Evolutionary conservation across 1,140 invertebrate genomes (phyloP).

Genomic region (Acromyrmex charruanus): DNA sequence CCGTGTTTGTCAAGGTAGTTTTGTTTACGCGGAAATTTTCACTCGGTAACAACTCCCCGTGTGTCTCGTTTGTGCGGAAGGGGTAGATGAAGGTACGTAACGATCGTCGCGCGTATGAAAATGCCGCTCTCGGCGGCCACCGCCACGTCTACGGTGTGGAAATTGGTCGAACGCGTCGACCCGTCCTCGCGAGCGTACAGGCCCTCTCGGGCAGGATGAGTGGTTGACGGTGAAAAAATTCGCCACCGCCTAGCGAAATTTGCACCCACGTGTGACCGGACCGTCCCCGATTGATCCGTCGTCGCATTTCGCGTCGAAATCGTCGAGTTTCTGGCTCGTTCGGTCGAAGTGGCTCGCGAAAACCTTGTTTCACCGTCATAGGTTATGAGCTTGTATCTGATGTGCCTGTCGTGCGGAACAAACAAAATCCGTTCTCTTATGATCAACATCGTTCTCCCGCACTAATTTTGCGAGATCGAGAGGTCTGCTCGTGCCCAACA

Average conservation of each 20-base stretch:
- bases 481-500: neutral
- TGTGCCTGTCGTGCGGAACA: neutral
- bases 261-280: neutral
- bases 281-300: too few relatives aligned
- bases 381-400: conserved; percentile 71
- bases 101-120: conserved; percentile 20
- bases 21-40: conserved; percentile 86
- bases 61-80: conserved; percentile 82
- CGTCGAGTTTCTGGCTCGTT: neutral
- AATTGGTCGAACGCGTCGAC: conserved; percentile 58
- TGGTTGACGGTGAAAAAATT: conserved; percentile 61
- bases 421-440: neutral
- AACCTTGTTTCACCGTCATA: conserved; percentile 59
- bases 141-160: conserved; percentile 11
- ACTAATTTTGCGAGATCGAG: neutral
- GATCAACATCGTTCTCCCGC: neutral
- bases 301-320: neutral
- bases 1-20: conserved; percentile 86
- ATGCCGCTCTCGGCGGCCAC: conserved; percentile 48
- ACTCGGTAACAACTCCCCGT: conserved; percentile 80
- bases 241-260: conserved; percentile 13
- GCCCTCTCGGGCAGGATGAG: conserved; percentile 49
- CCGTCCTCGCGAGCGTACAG: conserved; percentile 67
- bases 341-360: neutral
- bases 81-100: conserved; percentile 87